Evolutionary conservation across 2,888 invertebrate genomes (phyloP).

Genomic region (Eupithecia tripunctaria): DNA sequence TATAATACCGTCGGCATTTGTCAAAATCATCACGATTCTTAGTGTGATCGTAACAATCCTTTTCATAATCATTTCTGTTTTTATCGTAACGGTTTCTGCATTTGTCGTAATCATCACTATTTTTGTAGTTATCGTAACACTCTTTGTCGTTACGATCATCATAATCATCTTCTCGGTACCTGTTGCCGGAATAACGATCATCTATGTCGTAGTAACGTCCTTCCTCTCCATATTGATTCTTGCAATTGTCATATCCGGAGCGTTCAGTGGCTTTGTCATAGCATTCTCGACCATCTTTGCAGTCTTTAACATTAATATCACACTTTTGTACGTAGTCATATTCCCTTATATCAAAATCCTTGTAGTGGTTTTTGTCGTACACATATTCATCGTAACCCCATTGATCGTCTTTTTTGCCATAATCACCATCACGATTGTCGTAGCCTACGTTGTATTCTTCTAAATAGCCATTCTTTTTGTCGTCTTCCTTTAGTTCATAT

Average conservation of each 20-base stretch:
- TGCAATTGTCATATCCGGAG: conserved; percentile 23
- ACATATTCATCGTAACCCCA: conserved; percentile 1
- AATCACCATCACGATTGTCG: too few relatives aligned
- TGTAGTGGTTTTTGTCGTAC: conserved; percentile 1
- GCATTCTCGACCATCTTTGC: conserved; percentile 30
- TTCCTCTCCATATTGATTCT: conserved; percentile 25
- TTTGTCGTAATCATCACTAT: conserved; percentile 10
- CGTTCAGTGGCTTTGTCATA: conserved; percentile 27
- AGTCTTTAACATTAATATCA: conserved; percentile 22
- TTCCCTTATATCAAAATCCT: conserved; percentile 11
- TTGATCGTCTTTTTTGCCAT: neutral
- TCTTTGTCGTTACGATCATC: neutral
- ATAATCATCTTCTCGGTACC: neutral
- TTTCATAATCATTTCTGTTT: conserved; percentile 14
- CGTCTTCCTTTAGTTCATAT: neutral
- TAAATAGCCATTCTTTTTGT: conserved; percentile 12
- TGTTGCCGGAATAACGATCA: conserved; percentile 18
- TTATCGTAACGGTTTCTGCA: conserved; percentile 7
- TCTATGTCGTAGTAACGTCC: conserved; percentile 24
- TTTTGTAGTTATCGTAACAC: conserved; percentile 7
- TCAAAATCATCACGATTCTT: conserved; percentile 21
- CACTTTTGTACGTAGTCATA: conserved; percentile 28
- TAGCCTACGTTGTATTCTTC: neutral
- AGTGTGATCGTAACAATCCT: conserved; percentile 23
- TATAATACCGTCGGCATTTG: conserved; percentile 26